phyloP scores from a whole-genome alignment of 1,140 invertebrate species.

The Cydia strobilella region DNA sequence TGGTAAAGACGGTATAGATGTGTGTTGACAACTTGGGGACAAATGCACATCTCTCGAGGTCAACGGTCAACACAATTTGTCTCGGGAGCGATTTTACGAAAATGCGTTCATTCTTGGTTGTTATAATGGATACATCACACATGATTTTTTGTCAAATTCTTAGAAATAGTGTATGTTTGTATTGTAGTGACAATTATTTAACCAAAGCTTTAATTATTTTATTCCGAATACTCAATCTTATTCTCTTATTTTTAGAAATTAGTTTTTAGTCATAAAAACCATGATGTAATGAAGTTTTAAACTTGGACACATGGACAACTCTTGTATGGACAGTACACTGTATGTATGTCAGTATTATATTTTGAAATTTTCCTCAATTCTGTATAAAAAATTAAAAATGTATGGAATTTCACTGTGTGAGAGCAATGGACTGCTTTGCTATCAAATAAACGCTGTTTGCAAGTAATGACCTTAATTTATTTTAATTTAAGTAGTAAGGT shows the following conservation, averaged over 20 bases:
- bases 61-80: too few species aligned
- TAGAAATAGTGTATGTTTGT: not conserved
- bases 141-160: not conserved
- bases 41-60: too few species aligned
- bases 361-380: not conserved
- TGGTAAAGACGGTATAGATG: too few species aligned
- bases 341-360: too few species aligned
- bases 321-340: too few species aligned
- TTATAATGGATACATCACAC: not conserved
- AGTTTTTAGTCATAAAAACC: not conserved
- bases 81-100: too few species aligned
- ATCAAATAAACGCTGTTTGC: constrained; percentile 3
- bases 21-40: too few species aligned
- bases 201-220: not conserved
- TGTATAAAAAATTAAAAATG: not conserved
- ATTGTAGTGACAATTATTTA: not conserved
- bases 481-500: not conserved
- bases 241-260: not conserved
- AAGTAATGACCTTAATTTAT: not conserved
- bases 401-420: not conserved
- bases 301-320: too few species aligned
- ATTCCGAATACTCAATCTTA: constrained; percentile 6
- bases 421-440: constrained; percentile 10
- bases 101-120: too few species aligned
- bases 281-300: not conserved